Percentiles rank a stretch among this genome's conserved stretches.
These are phyloP conservation scores for Melanophora roralis DNA, from an alignment of 2,888 invertebrate species.

Conservation along the genomic window DNA sequence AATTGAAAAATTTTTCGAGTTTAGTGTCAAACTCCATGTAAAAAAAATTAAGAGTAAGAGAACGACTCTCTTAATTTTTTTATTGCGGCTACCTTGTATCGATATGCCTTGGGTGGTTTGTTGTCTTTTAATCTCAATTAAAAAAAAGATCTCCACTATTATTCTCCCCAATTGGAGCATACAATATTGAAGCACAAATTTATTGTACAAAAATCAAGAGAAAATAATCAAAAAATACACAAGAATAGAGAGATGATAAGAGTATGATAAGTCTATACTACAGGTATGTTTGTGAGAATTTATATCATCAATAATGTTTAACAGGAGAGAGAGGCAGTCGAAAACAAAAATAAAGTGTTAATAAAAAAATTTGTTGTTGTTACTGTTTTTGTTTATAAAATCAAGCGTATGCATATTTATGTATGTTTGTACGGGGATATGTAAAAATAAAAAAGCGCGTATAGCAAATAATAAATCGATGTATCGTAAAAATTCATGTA, in stretches of 20 bases:
- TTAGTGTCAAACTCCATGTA: too few relatives aligned
- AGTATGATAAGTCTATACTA: neutral
- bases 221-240: neutral
- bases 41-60: too few relatives aligned
- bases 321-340: constrained; percentile 30
- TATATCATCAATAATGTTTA: constrained; percentile 15
- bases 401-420: too few relatives aligned
- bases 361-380: constrained; percentile 30
- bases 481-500: too few relatives aligned
- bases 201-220: neutral
- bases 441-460: constrained; percentile 24
- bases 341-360: constrained; percentile 18
- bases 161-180: constrained; percentile 58
- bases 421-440: neutral
- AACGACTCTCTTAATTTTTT: too few relatives aligned
- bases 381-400: too few relatives aligned
- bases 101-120: constrained; percentile 11
- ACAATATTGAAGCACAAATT: constrained; percentile 37
- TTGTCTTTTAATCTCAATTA: constrained; percentile 41
- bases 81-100: too few relatives aligned
- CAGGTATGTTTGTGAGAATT: neutral
- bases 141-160: constrained; percentile 49
- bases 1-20: too few relatives aligned
- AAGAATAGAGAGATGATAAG: constrained; percentile 6
- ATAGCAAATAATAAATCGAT: too few relatives aligned